A percentile compares a stretch with the other conserved stretches of the same genome.
These are phyloP conservation scores for Bradynema listronoti DNA, from an alignment of 1,140 invertebrate genomes.

Conservation along the genomic window DNA sequence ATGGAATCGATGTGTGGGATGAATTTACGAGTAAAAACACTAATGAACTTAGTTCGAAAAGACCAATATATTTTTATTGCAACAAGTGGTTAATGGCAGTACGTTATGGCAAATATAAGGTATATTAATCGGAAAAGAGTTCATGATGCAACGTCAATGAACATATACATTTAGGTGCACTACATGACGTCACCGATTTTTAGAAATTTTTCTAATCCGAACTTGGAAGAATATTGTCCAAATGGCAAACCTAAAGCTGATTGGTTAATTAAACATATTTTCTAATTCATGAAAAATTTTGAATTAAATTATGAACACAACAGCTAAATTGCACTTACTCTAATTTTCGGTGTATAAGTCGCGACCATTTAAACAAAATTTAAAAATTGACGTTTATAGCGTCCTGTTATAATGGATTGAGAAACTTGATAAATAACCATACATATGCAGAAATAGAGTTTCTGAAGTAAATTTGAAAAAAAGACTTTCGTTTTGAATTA, in stretches of 20 bases:
- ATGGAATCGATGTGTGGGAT: too few relatives aligned
- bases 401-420: background rate
- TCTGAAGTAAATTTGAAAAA: too few relatives aligned
- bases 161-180: constrained; percentile 34
- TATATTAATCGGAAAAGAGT: background rate
- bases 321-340: background rate
- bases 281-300: background rate
- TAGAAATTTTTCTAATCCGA: constrained; percentile 46
- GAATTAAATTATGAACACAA: too few relatives aligned
- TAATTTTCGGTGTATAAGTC: background rate
- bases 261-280: constrained; percentile 31
- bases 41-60: constrained; percentile 23
- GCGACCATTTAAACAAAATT: background rate
- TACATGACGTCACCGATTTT: constrained; percentile 57
- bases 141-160: background rate
- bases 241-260: constrained; percentile 37
- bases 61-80: constrained; percentile 57
- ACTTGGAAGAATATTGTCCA: constrained; percentile 51
- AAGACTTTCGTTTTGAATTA: too few relatives aligned
- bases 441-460: background rate
- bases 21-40: too few relatives aligned
- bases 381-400: background rate
- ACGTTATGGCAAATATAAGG: constrained; percentile 50
- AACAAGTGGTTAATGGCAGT: constrained; percentile 55
- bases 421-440: background rate